Base-by-base conservation (phyloP, 1,140 invertebrate species). In the Theocolax elegans region DNA sequence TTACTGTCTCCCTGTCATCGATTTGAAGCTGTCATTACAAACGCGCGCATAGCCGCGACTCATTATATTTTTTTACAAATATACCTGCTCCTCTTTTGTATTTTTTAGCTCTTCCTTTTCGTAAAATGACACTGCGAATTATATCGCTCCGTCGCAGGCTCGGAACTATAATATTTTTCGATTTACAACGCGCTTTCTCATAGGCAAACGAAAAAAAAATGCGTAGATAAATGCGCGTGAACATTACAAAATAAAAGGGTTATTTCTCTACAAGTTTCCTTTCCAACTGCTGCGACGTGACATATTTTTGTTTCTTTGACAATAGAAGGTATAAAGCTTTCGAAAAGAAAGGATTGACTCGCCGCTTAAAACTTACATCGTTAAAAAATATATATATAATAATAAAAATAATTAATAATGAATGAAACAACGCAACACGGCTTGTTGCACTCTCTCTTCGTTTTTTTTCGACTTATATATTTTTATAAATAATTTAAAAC, bases 171-270 rank as follows among this genome's bases (percentile, higher is more conserved):
- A n/a, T n/a, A n/a, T n/a, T n/a, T n/a, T n/a, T n/a, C n/a, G n/a
- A n/a, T n/a, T n/a, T n/a, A n/a, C n/a, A n/a, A n/a, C n/a, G n/a
- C n/a, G 38, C 23, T 56, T 64, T 46, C n/a, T 67, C 53, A 9
- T 73, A 76, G 75, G 74, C 73, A 77, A n/a, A 76, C 66, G 72
- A 79, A 77, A 67, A n/a, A 25, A 75, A 80, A 80, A 79, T 78
- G 76, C 75, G 70, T 79, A 78, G 72, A 79, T 77, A 80, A 78
- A 79, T 79, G 77, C 76, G 74, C 75, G 77, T 75, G 78, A 76
- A 78, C 77, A 77, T 78, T 79, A 80, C 76, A 80, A 76, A 79
- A n/a, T n/a, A n/a, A n/a, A 79, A 73, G 74, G 75, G 69, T 67
- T 73, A 54, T 40, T 64, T 29, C 10, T 29, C n/a, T n/a, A n/a